Percentiles rank a stretch among this genome's conserved stretches.
Evolutionary conservation across 2,888 invertebrate genomes (phyloP).

Genomic region (Eupithecia abbreviata): DNA sequence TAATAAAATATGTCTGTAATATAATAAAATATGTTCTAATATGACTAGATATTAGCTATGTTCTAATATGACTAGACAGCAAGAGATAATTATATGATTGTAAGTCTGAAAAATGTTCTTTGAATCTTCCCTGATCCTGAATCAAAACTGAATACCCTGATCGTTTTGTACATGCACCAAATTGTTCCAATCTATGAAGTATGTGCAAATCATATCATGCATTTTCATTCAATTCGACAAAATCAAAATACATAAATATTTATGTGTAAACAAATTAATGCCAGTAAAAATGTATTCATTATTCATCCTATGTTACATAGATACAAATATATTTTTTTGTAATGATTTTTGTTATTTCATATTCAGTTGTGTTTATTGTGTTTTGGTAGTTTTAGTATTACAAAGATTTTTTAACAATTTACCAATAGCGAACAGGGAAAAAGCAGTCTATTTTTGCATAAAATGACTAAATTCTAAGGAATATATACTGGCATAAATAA

Average conservation of each 20-base stretch:
- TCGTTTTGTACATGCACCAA: not conserved
- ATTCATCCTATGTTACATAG: slow-evolving; percentile 29
- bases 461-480: not conserved
- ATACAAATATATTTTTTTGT: slow-evolving; percentile 1
- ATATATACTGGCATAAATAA: not conserved
- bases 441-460: not conserved
- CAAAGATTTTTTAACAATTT: not conserved
- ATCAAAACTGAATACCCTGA: too few relatives aligned
- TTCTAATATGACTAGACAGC: not conserved
- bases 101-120: not conserved
- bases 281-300: slow-evolving; percentile 46
- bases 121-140: not conserved
- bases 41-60: not conserved
- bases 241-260: not conserved
- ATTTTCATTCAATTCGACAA: not conserved
- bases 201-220: not conserved
- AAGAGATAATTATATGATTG: too few relatives aligned
- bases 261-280: slow-evolving; percentile 13
- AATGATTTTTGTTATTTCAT: not conserved
- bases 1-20: not conserved
- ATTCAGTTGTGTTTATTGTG: not conserved
- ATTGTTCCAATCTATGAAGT: not conserved
- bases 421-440: not conserved
- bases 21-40: not conserved
- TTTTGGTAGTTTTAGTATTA: slow-evolving; percentile 10